phyloP scores from a whole-genome alignment of 2,888 invertebrate genomes.

The Drosophila demipolita region DNA sequence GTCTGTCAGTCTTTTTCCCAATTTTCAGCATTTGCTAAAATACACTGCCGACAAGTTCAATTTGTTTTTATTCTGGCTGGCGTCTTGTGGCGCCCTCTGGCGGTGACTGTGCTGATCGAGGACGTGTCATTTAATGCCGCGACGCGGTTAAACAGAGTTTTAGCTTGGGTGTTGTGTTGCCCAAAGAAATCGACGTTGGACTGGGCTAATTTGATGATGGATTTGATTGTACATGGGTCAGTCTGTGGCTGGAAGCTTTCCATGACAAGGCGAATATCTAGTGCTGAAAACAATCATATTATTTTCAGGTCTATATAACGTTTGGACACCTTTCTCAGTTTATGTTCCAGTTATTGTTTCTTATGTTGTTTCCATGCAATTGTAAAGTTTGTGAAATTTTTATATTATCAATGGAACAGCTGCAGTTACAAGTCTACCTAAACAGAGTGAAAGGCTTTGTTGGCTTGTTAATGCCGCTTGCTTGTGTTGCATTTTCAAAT shows the following conservation, averaged over 20 bases:
- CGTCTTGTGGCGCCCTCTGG: conserved; percentile 40
- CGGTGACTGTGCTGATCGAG: conserved; percentile 27
- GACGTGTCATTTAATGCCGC: conserved; percentile 43
- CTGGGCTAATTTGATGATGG: conserved; percentile 68
- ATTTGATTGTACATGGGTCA: conserved; percentile 26
- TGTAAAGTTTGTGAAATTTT: conserved; percentile 65
- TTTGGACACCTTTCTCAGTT: conserved; percentile 20
- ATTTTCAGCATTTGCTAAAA: conserved; percentile 50
- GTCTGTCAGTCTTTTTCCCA: conserved; percentile 32
- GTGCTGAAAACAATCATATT: conserved; percentile 22
- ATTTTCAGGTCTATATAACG: conserved; percentile 31
- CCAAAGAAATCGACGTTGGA: conserved; percentile 37
- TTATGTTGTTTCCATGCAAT: conserved; percentile 5
- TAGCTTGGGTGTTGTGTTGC: conserved; percentile 49
- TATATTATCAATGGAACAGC: conserved; percentile 48
- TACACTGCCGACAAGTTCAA: conserved; percentile 15
- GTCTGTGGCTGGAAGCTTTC: conserved; percentile 34
- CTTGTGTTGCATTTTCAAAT: conserved; percentile 73
- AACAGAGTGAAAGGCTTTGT: conserved; percentile 47
- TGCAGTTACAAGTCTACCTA: conserved; percentile 11
- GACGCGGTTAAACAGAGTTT: conserved; percentile 60
- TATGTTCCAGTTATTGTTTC: conserved; percentile 41
- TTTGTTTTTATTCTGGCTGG: conserved; percentile 13
- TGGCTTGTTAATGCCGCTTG: conserved; percentile 43
- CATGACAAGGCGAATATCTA: neutral